Conservation (phyloP, 2,888 invertebrate species). For the Ernsta delagoae region DNA sequence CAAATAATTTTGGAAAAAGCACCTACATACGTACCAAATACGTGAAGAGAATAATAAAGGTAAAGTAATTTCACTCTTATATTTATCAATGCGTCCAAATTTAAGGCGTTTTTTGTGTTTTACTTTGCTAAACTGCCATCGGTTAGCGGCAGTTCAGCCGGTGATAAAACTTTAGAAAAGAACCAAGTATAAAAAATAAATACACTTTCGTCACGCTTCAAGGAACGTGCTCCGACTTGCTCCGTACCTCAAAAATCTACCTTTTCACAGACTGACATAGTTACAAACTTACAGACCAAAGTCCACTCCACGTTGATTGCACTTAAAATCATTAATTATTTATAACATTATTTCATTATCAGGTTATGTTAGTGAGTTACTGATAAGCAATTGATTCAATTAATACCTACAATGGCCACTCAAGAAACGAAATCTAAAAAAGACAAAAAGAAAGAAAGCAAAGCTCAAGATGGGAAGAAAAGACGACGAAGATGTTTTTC, state of each 20-base stretch:
- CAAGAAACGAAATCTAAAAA: not conserved
- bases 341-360: not conserved
- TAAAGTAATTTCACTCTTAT: not conserved
- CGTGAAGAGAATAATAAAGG: not conserved
- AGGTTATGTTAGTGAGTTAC: not conserved
- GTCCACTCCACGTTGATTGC: not conserved
- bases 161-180: no score
- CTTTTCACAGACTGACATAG: not conserved
- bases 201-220: no score
- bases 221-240: no score
- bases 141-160: no score
- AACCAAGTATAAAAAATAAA: no score
- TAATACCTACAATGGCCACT: slow-evolving; percentile 2
- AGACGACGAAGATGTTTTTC: slow-evolving; percentile 30
- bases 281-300: not conserved
- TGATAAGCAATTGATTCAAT: not conserved
- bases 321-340: not conserved
- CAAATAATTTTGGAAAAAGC: not conserved
- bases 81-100: no score
- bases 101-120: no score
- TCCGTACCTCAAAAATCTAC: no score
- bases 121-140: not conserved
- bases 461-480: slow-evolving; percentile 37
- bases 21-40: no score
- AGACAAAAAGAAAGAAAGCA: slow-evolving; percentile 16